Evolutionary conservation across 2,113 vertebrate genomes (phyloP).

Genomic region (Malurus melanocephalus): DNA sequence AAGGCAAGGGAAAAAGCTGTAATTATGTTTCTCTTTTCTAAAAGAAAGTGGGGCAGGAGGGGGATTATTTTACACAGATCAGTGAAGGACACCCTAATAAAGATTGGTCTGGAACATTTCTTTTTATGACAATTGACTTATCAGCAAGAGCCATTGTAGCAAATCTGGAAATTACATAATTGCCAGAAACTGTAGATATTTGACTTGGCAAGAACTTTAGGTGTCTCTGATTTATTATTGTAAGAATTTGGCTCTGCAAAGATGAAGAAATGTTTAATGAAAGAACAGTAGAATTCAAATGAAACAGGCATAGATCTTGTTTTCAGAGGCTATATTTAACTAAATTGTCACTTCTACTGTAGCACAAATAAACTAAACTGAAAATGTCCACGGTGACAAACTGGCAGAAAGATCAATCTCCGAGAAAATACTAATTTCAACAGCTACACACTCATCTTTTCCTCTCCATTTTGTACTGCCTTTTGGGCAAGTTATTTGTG

Average conservation of each 20-base stretch:
- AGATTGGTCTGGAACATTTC: slow-evolving; percentile 81
- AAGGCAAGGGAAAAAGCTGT: slow-evolving; percentile 63
- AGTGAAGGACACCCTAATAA: slow-evolving; percentile 79
- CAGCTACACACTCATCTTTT: slow-evolving; percentile 45
- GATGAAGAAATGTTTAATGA: slow-evolving; percentile 83
- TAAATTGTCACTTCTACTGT: slow-evolving; percentile 69
- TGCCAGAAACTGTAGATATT: slow-evolving; percentile 85
- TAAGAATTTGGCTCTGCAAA: slow-evolving; percentile 77
- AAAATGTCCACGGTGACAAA: slow-evolving; percentile 49
- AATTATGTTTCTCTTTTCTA: slow-evolving; percentile 59
- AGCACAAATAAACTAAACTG: slow-evolving; percentile 76
- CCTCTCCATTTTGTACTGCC: neutral
- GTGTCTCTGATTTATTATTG: slow-evolving; percentile 83
- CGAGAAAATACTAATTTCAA: slow-evolving; percentile 58
- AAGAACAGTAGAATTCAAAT: slow-evolving; percentile 78
- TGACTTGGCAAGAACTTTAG: slow-evolving; percentile 77
- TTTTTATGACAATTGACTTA: slow-evolving; percentile 80
- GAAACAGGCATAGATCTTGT: slow-evolving; percentile 68
- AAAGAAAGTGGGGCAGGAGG: slow-evolving; percentile 31
- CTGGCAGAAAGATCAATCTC: slow-evolving; percentile 11
- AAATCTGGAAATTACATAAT: slow-evolving; percentile 86
- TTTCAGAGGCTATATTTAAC: slow-evolving; percentile 74
- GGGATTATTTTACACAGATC: slow-evolving; percentile 76
- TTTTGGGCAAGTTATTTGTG: neutral
- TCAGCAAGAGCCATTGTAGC: slow-evolving; percentile 76